Evolutionary conservation across 2,113 vertebrate species (phyloP).

Genomic region (Brienomyrus longianalis): DNA sequence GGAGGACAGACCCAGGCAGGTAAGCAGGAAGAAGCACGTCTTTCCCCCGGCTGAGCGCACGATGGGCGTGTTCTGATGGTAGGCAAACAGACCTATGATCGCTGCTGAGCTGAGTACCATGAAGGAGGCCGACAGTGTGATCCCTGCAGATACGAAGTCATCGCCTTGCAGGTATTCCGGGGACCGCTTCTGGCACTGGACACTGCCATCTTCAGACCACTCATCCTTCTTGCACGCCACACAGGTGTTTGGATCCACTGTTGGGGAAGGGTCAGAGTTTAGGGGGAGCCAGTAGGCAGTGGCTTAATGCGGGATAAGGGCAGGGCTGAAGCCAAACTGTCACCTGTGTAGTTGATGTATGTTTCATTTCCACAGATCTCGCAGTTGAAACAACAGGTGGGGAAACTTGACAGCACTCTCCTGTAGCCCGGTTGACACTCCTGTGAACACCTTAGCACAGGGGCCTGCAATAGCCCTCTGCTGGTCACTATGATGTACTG

Average conservation of each 20-base stretch:
- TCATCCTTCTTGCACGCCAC: conserved; percentile 54
- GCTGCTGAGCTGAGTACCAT: conserved; percentile 47
- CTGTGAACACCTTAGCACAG: conserved; percentile 34
- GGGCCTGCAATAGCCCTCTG: conserved; percentile 29
- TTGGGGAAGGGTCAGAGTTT: not conserved
- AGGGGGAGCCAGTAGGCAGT: not conserved
- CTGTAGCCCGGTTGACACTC: conserved; percentile 33
- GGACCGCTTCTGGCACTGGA: conserved; percentile 53
- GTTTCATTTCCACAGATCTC: conserved; percentile 55
- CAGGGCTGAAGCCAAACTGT: not conserved
- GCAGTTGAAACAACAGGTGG: conserved; percentile 70
- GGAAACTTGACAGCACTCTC: conserved; percentile 30
- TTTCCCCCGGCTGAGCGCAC: conserved; percentile 74
- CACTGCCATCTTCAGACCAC: conserved; percentile 64
- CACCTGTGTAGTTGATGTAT: conserved; percentile 68
- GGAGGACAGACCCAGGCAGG: conserved; percentile 54
- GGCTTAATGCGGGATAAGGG: not conserved
- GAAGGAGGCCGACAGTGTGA: conserved; percentile 39
- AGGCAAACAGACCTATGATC: conserved; percentile 56
- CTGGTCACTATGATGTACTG: not conserved
- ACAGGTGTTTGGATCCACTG: conserved; percentile 60
- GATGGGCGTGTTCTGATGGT: conserved; percentile 63
- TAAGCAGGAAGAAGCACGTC: conserved; percentile 74
- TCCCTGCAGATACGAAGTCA: conserved; percentile 43
- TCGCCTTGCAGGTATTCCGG: conserved; percentile 59